Evolutionary conservation across 2,113 vertebrate species (phyloP).

Genomic region (Ardeotis arabs): DNA sequence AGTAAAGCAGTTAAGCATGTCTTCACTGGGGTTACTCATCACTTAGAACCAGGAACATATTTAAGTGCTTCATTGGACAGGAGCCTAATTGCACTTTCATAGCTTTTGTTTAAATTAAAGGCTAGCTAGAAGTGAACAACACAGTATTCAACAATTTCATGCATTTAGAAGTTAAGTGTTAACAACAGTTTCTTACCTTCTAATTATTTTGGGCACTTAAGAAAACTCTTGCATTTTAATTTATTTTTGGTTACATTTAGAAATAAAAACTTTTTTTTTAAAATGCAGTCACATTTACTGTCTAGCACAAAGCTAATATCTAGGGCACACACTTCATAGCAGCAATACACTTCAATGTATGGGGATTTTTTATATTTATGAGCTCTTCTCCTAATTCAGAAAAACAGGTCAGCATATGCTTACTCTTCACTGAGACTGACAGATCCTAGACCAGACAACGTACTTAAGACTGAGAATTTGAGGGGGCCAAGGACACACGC

Average conservation of each 20-base stretch:
- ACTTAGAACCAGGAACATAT: conserved; percentile 13
- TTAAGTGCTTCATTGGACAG: conserved; percentile 50
- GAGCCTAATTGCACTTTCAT: conserved; percentile 48
- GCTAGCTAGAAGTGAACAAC: conserved; percentile 50
- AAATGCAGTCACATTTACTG: neutral
- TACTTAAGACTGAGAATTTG: neutral
- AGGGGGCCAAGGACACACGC: neutral
- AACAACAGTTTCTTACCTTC: conserved; percentile 18
- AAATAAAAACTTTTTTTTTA: neutral
- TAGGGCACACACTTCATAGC: neutral
- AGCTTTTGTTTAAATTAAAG: conserved; percentile 56
- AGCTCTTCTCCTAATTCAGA: neutral
- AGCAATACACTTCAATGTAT: neutral
- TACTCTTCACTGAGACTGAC: neutral
- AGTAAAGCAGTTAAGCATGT: neutral
- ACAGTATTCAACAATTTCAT: neutral
- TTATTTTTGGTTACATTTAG: neutral
- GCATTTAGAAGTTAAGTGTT: conserved; percentile 17
- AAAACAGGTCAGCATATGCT: neutral
- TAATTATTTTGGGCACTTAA: neutral
- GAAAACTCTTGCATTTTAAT: neutral
- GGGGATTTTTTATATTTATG: neutral
- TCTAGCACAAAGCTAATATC: neutral
- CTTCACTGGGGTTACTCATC: conserved; percentile 1
- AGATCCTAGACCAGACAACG: neutral